Base-by-base conservation (phyloP, 2,888 invertebrate species). In the Gordius sp. region DNA sequence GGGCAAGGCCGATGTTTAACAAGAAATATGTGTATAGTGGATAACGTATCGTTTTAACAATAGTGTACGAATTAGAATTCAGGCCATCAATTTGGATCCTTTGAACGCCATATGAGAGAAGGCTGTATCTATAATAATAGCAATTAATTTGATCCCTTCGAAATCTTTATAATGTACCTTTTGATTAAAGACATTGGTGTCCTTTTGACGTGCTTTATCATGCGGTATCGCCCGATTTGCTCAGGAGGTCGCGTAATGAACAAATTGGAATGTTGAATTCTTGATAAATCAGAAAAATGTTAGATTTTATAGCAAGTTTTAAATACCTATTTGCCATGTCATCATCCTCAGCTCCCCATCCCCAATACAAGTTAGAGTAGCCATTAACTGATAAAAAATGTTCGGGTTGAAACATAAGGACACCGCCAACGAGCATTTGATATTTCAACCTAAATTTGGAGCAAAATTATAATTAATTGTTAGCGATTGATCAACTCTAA, bases 241-340 rank as follows among this genome's bases (percentile, higher is more conserved):
- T 68, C 67, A n/a, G 72, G 72, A 0, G 73, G 73, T 41, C 74
- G 62, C 0, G 70, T 69, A 25, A 74, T 67, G 52, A 68, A 63
- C 27, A 70, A 61, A 8, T 69, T 69, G 2, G 66, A 64, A 57
- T 66, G 67, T 59, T 65, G 65, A 57, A 69, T 62, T 59, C 67
- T 65, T 59, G 1, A 59, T 41, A 47, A 33, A 33, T 33, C n/a
- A 33, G n/a, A 33, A 33, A 33, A 33, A 33, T 13, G 39, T 33
- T 8, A 13, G 39, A 33, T 52, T 53, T 56, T n/a, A n/a, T n/a
- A n/a, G 18, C 16, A 52, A 20, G n/a, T 8, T 13, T 8, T n/a
- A 8, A 23, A 4, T 18, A 60, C 60, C 60, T 47, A 60, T 62
- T 60, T 4, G 63, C 63, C 61, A 64, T 63, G 57, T 64, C 64